Conservation (phyloP, 2,888 invertebrate species). For the Ceriagrion tenellum region DNA sequence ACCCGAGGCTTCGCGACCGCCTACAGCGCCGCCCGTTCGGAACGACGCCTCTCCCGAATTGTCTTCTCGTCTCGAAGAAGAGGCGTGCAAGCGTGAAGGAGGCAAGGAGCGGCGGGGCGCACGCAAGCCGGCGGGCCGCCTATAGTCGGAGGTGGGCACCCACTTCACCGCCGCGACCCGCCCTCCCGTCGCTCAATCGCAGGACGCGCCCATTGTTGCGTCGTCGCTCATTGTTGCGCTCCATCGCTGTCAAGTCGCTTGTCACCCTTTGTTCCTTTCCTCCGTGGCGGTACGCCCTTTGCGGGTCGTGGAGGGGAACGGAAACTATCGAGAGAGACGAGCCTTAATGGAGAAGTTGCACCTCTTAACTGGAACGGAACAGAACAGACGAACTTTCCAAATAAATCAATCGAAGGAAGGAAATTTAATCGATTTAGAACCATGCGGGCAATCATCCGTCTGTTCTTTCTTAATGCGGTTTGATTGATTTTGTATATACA, state of each 20-base stretch:
- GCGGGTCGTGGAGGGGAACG: neutral
- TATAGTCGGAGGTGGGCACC: too few species aligned
- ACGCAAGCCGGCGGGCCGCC: too few species aligned
- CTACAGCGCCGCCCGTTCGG: neutral
- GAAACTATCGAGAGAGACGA: neutral
- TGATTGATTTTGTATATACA: too few species aligned
- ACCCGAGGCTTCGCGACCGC: too few species aligned
- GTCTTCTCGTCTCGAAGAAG: neutral
- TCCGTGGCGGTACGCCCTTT: neutral
- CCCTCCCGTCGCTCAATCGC: neutral
- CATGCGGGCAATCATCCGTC: too few species aligned
- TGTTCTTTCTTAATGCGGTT: too few species aligned
- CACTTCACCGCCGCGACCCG: too few species aligned
- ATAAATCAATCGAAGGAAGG: neutral
- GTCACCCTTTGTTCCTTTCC: neutral
- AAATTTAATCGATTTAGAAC: neutral
- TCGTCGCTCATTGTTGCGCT: neutral
- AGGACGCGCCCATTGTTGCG: slow-evolving; percentile 11
- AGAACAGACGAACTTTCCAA: neutral
- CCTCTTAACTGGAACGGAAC: neutral
- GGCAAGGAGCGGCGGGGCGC: too few species aligned
- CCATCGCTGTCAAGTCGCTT: neutral
- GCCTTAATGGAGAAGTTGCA: neutral
- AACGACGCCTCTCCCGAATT: neutral
- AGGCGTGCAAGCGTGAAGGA: neutral